A percentile compares a stretch with the other conserved stretches of the same genome.
phyloP scores from a whole-genome alignment of 1,140 invertebrate genomes.

The Asobara japonica region DNA sequence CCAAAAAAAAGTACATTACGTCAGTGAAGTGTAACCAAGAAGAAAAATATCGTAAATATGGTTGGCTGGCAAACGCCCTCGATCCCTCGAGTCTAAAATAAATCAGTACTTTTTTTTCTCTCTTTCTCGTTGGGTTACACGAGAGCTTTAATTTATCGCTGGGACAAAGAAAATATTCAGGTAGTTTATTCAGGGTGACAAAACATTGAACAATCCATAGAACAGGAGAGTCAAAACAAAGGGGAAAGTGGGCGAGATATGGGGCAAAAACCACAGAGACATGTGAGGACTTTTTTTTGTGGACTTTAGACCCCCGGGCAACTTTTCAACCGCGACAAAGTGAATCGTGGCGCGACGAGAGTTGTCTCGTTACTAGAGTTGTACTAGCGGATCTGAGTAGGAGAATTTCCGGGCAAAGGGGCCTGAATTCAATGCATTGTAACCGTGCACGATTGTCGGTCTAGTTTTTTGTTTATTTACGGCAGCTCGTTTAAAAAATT shows the following conservation, averaged over 20 bases:
- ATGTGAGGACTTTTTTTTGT: conserved; percentile 16
- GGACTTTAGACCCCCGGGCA: background rate
- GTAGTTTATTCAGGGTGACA: conserved; percentile 15
- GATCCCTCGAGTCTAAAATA: background rate
- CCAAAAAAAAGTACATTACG: background rate
- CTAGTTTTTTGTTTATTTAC: no score
- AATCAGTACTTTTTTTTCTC: background rate
- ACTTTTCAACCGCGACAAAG: conserved; percentile 26
- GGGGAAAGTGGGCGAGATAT: conserved; percentile 11
- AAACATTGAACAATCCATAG: conserved; percentile 14
- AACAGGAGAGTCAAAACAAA: background rate
- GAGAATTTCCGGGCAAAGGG: background rate
- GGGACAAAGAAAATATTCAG: background rate
- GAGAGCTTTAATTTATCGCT: conserved; percentile 21
- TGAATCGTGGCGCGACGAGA: conserved; percentile 8
- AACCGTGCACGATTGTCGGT: no score
- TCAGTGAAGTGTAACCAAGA: conserved; percentile 1
- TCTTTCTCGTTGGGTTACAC: background rate
- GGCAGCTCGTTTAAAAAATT: no score
- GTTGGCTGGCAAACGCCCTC: background rate
- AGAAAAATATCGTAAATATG: conserved; percentile 20
- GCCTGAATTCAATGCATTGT: background rate
- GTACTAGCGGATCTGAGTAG: background rate
- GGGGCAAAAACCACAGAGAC: conserved; percentile 11
- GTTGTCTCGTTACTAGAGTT: conserved; percentile 12